phyloP scores from a whole-genome alignment of 2,113 vertebrate genomes.

The Zosterops pallidus region DNA sequence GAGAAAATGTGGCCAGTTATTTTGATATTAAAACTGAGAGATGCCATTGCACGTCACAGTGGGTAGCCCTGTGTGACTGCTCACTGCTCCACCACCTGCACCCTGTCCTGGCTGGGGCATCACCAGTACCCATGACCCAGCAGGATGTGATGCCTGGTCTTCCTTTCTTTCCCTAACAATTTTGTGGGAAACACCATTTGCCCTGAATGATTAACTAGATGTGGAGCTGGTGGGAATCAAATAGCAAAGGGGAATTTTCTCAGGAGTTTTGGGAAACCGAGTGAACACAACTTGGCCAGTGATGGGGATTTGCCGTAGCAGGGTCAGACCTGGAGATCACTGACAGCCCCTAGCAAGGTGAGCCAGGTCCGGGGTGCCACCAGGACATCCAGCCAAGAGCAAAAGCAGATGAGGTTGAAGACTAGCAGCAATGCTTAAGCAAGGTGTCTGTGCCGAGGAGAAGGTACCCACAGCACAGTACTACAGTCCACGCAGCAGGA shows the following conservation, averaged over 20 bases:
- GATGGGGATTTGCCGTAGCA: rapidly evolving
- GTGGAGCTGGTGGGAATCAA: rapidly evolving
- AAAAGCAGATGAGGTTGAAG: neutral
- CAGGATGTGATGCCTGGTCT: neutral
- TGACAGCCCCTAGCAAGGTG: rapidly evolving
- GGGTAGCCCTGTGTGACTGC: rapidly evolving
- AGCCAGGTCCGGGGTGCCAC: neutral
- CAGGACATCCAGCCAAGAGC: neutral
- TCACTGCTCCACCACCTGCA: neutral
- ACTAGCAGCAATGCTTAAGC: rapidly evolving
- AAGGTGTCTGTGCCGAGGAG: rapidly evolving
- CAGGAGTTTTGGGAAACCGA: neutral
- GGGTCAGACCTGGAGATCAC: neutral
- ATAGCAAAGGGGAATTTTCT: neutral
- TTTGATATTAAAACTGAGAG: neutral
- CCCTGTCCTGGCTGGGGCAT: rapidly evolving
- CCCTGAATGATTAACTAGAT: neutral
- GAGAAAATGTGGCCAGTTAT: neutral
- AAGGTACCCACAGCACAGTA: neutral
- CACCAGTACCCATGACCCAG: rapidly evolving
- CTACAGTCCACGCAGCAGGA: neutral
- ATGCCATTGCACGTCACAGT: neutral
- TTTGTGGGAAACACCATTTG: rapidly evolving
- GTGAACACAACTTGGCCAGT: neutral
- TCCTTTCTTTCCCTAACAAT: neutral